Evolutionary conservation across 1,140 invertebrate species (phyloP).

Genomic region (Bombyx mandarina): DNA sequence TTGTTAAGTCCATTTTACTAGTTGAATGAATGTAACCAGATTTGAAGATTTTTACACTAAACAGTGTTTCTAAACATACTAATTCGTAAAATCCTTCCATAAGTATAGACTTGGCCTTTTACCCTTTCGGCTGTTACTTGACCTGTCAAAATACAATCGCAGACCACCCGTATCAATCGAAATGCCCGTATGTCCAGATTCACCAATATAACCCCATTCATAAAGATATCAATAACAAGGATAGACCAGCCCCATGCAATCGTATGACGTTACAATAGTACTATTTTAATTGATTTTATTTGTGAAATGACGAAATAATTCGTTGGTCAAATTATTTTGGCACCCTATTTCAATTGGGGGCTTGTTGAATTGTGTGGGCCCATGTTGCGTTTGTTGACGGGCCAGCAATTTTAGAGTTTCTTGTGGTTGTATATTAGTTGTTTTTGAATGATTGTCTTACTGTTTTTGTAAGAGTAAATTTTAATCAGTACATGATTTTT

Average conservation of each 20-base stretch:
- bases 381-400: too few species aligned
- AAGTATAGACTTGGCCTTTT: constrained; percentile 1
- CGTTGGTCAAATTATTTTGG: constrained; percentile 32
- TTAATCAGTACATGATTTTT: too few species aligned
- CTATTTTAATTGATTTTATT: constrained; percentile 61
- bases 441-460: too few species aligned
- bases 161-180: constrained; percentile 55
- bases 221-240: constrained; percentile 64
- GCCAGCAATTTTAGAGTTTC: too few species aligned
- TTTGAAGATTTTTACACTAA: too few species aligned
- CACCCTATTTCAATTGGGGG: constrained; percentile 4
- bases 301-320: constrained; percentile 50
- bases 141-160: constrained; percentile 39
- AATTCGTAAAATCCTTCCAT: too few species aligned
- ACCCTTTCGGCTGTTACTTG: constrained; percentile 29
- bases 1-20: too few species aligned
- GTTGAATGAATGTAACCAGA: too few species aligned
- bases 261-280: constrained; percentile 29
- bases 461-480: too few species aligned
- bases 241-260: constrained; percentile 43
- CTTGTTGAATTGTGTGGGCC: too few species aligned
- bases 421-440: too few species aligned
- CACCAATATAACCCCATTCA: constrained; percentile 57
- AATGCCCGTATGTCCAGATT: constrained; percentile 55
- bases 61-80: too few species aligned